A percentile compares a stretch with the other conserved stretches of the same genome.
Evolutionary conservation across 2,888 invertebrate genomes (phyloP).

Genomic region (Acronicta leporina): DNA sequence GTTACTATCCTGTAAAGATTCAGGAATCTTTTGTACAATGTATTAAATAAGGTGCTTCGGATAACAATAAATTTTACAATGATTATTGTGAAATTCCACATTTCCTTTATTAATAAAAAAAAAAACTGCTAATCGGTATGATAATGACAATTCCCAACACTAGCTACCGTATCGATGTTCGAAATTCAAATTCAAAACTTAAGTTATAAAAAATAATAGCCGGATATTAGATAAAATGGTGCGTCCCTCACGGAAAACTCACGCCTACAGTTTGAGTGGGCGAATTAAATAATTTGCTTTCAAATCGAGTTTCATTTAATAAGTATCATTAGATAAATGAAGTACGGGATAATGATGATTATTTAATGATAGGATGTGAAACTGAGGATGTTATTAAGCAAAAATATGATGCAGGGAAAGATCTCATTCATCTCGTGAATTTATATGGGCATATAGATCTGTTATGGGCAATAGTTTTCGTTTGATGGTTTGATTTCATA

Average conservation of each 20-base stretch:
- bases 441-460: constrained; percentile 11
- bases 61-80: constrained; percentile 2
- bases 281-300: constrained; percentile 49
- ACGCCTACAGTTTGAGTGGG: constrained; percentile 24
- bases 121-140: no score
- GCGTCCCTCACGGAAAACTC: constrained; percentile 33
- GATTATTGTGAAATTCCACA: not conserved
- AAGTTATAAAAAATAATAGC: constrained; percentile 28
- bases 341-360: constrained; percentile 50
- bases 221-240: constrained; percentile 40
- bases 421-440: constrained; percentile 23
- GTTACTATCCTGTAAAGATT: constrained; percentile 18
- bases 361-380: constrained; percentile 53
- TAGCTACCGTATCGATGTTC: constrained; percentile 1
- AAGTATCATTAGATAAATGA: constrained; percentile 47
- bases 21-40: constrained; percentile 15
- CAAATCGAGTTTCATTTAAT: constrained; percentile 51
- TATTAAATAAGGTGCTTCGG: constrained; percentile 7
- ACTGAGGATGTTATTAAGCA: constrained; percentile 43
- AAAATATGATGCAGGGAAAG: constrained; percentile 34
- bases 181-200: constrained; percentile 44
- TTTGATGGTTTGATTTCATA: no score
- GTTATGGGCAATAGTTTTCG: no score
- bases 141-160: constrained; percentile 2
- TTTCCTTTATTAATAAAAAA: constrained; percentile 4